phyloP scores from a whole-genome alignment of 2,797 vertebrate genomes.

The Falco rusticolus region DNA sequence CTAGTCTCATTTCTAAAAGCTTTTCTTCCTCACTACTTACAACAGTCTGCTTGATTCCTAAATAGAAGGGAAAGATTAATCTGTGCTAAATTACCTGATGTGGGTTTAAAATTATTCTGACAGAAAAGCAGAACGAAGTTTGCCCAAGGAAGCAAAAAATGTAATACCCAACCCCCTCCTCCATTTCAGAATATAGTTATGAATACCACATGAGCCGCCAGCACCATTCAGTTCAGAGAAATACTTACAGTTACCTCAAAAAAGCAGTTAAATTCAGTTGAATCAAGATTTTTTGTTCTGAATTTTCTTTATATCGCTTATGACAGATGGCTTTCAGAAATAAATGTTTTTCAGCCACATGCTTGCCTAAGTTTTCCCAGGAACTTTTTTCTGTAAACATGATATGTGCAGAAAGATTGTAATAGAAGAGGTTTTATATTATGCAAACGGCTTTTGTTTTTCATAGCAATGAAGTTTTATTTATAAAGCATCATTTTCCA shows the following conservation, averaged over 20 bases:
- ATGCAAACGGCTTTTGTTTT: constrained; percentile 15
- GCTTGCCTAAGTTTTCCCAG: constrained; percentile 18
- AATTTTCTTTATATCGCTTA: constrained; percentile 43
- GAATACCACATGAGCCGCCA: constrained; percentile 43
- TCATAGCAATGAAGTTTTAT: neutral
- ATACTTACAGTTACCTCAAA: constrained; percentile 37
- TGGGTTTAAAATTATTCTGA: constrained; percentile 67
- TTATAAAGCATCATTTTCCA: neutral
- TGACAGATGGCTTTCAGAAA: constrained; percentile 60
- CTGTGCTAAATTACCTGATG: constrained; percentile 67
- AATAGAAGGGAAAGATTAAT: constrained; percentile 65
- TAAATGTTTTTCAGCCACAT: constrained; percentile 24
- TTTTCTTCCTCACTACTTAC: constrained; percentile 63
- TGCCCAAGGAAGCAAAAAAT: constrained; percentile 66
- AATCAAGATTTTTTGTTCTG: constrained; percentile 45
- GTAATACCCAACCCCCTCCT: neutral
- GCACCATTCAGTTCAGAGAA: constrained; percentile 32
- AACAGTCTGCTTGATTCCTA: constrained; percentile 42
- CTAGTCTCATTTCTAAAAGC: constrained; percentile 40
- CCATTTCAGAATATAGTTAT: constrained; percentile 42
- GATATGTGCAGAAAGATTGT: neutral
- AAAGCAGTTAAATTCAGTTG: constrained; percentile 16
- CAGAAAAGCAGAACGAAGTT: constrained; percentile 70
- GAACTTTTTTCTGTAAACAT: constrained; percentile 4
- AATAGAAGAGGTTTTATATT: neutral